Conservation (phyloP, 2,888 invertebrate genomes). For the Sylvicola cinctus region DNA sequence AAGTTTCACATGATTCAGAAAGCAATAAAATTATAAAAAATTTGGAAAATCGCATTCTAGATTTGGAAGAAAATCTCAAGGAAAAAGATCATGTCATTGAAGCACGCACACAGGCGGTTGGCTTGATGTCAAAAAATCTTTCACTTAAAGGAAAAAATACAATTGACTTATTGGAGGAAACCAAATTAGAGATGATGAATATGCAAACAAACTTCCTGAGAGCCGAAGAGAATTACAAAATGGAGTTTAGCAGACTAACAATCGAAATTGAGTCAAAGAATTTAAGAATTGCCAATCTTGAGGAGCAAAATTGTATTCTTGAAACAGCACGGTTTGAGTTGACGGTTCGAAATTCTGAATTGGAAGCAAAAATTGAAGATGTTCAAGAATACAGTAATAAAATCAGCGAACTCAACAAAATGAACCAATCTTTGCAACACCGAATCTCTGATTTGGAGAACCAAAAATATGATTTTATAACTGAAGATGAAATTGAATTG, state of each 20-base stretch:
- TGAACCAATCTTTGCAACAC: slow-evolving; percentile 11
- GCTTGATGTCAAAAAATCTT: slow-evolving; percentile 52
- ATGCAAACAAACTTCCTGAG: slow-evolving; percentile 60
- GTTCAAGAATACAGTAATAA: slow-evolving; percentile 13
- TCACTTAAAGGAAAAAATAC: slow-evolving; percentile 38
- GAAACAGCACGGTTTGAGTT: slow-evolving; percentile 30
- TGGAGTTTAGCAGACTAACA: slow-evolving; percentile 36
- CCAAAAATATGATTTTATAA: slow-evolving; percentile 14
- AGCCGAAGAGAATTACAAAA: slow-evolving; percentile 48
- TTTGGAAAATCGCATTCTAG: slow-evolving; percentile 33
- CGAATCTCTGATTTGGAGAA: slow-evolving; percentile 21
- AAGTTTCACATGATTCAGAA: slow-evolving; percentile 6
- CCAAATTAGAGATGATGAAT: slow-evolving; percentile 56
- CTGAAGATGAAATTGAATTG: slow-evolving; percentile 10
- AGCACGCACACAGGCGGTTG: slow-evolving; percentile 57
- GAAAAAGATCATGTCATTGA: slow-evolving; percentile 71
- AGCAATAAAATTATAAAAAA: slow-evolving; percentile 9
- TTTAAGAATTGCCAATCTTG: slow-evolving; percentile 31
- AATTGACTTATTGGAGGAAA: slow-evolving; percentile 52
- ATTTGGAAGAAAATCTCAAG: slow-evolving; percentile 60
- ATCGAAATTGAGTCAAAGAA: slow-evolving; percentile 34
- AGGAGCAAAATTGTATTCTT: slow-evolving; percentile 32
- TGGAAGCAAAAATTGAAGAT: slow-evolving; percentile 24
- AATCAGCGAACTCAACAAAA: slow-evolving; percentile 13
- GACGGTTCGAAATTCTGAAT: slow-evolving; percentile 27